Conservation (phyloP, 2,113 vertebrate genomes). For the Ctenomys sociabilis region DNA sequence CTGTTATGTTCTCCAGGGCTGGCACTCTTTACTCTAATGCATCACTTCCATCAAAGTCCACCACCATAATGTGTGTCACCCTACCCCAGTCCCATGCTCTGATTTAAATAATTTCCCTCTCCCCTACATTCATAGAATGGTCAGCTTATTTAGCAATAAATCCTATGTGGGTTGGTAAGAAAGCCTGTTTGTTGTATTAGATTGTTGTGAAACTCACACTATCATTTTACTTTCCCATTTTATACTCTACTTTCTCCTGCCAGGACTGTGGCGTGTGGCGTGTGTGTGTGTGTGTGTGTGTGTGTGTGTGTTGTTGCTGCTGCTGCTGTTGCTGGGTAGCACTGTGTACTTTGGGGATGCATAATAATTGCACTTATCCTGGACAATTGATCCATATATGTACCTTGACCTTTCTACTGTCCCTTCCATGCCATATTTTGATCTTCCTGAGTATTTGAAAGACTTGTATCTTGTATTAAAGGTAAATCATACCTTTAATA, state of each 20-base stretch:
- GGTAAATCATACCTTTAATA: background rate
- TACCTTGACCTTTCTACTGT: background rate
- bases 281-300: background rate
- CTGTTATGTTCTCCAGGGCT: background rate
- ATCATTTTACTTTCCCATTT: conserved; percentile 22
- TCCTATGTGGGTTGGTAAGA: background rate
- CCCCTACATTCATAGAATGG: background rate
- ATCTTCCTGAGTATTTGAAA: background rate
- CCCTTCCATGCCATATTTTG: background rate
- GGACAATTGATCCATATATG: background rate
- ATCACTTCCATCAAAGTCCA: background rate
- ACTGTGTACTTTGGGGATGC: background rate
- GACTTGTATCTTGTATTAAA: conserved; percentile 26
- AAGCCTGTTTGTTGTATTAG: background rate
- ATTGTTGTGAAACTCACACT: background rate
- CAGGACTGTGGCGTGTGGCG: background rate
- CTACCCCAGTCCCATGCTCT: background rate
- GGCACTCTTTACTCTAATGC: background rate
- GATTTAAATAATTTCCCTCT: background rate
- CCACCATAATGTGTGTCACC: background rate
- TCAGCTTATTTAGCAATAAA: background rate
- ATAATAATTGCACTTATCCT: background rate
- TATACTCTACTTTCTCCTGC: background rate
- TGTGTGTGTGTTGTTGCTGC: background rate
- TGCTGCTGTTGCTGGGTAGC: background rate